Evolutionary conservation across 1,140 invertebrate genomes (phyloP), one percentile per base, ranked within the genome.

Genomic region (Drosophila pectinifera): DNA sequence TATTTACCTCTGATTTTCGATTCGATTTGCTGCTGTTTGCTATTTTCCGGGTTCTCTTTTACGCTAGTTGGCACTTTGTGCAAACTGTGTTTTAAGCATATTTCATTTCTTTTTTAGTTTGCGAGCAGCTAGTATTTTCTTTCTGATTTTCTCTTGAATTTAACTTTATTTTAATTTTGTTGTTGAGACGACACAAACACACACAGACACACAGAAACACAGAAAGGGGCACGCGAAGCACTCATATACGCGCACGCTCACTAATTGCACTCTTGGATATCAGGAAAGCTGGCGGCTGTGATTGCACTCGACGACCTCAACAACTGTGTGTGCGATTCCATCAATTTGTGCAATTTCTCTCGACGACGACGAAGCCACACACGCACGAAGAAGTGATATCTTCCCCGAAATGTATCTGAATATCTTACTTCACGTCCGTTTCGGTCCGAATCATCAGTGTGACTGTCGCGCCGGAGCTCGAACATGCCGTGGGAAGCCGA

Each of bases 61-160:
- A 49, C 38, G 77, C 72, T 89, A 62, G 59, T 84, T 88, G 84
- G 84, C 84, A 80, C 67, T 78, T 84, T 80, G 64, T 56, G 24
- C 67, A 70, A 89, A 89, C 59, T 88, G 83, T 89, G 79, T 64
- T 69, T 88, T 80, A 83, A 88, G 83, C 83, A 88, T 88, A 76
- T 67, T 53, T 53, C 1, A 3, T 4, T 34, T 34, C 11, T 14
- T 14, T 49, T 83, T 83, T 58, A 69, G 67, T 69, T 83, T 82
- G 63, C 10, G 11, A 48, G 8, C 8, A 31, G 67, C 57, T 82
- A 56, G 18, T 65, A 54, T 55, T 72, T 46, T 43, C 54, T 13
- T 57, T 22, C 22, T 18, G 7, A n/a, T 38, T 80, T 62, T 58
- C 56, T 39, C 34, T 68, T 49, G 38, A 43, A 53, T 53, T 53